phyloP scores from a whole-genome alignment of 2,113 vertebrate species.

The Grus americana region DNA sequence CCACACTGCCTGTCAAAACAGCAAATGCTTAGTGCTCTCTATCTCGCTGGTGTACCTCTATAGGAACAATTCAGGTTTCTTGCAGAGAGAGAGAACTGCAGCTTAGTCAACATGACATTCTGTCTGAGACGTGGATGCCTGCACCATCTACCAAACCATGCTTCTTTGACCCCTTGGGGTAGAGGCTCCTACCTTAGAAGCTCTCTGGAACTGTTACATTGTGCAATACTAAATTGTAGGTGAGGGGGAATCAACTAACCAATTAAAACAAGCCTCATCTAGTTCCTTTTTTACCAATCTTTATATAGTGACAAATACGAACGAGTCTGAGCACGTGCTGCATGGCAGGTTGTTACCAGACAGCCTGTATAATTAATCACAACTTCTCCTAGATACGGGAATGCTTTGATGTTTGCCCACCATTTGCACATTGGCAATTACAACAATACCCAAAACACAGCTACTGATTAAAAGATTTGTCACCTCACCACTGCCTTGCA shows the following conservation, averaged over 20 bases:
- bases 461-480: neutral
- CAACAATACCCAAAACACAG: neutral
- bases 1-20: neutral
- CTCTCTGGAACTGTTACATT: neutral
- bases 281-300: neutral
- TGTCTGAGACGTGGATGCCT: neutral
- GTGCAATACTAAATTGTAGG: neutral
- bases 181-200: neutral
- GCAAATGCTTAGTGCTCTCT: neutral
- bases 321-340: neutral
- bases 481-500: neutral
- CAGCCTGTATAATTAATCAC: neutral
- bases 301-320: neutral
- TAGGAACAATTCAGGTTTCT: neutral
- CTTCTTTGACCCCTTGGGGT: neutral
- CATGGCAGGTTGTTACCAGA: neutral
- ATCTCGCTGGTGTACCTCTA: neutral
- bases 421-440: neutral
- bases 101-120: neutral
- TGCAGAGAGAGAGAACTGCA: neutral
- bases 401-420: neutral
- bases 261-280: neutral
- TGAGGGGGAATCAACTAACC: neutral
- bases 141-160: neutral
- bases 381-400: neutral